phyloP scores from a whole-genome alignment of 2,797 vertebrate genomes.

The Tinamus major region DNA sequence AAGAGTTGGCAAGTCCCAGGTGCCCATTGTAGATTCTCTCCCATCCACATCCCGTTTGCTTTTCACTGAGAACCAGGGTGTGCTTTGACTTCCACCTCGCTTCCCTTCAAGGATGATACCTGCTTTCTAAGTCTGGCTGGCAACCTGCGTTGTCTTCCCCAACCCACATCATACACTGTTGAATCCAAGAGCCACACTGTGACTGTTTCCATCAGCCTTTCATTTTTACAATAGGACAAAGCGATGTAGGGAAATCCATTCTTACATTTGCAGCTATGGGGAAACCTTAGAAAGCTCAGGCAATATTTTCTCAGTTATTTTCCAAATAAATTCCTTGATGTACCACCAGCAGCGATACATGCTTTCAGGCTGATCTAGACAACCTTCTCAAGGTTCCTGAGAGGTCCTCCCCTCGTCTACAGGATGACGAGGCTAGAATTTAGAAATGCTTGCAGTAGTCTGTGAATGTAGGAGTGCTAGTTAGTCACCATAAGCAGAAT shows the following conservation, averaged over 20 bases:
- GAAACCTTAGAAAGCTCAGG: not conserved
- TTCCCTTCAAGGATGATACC: not conserved
- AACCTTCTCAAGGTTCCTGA: not conserved
- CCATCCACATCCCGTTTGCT: not conserved
- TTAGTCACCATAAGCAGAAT: not conserved
- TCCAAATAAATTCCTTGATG: not conserved
- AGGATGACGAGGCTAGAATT: not conserved
- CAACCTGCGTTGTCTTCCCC: not conserved
- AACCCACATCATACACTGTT: not conserved
- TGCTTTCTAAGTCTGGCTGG: not conserved
- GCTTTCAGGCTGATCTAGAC: not conserved
- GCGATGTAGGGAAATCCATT: not conserved
- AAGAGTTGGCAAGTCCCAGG: not conserved
- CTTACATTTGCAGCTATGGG: not conserved
- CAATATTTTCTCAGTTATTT: not conserved
- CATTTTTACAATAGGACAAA: not conserved
- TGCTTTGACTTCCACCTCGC: not conserved
- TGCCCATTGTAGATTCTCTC: not conserved
- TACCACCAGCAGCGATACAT: not conserved
- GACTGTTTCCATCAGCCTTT: not conserved
- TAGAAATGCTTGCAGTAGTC: too few relatives aligned
- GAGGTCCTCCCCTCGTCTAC: not conserved
- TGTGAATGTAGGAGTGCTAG: not conserved
- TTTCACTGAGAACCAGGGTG: not conserved
- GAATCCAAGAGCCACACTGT: not conserved